A percentile compares a stretch with the other conserved stretches of the same genome.
Evolutionary conservation across 2,888 invertebrate genomes (phyloP).

Genomic region (Parnassius orleans): DNA sequence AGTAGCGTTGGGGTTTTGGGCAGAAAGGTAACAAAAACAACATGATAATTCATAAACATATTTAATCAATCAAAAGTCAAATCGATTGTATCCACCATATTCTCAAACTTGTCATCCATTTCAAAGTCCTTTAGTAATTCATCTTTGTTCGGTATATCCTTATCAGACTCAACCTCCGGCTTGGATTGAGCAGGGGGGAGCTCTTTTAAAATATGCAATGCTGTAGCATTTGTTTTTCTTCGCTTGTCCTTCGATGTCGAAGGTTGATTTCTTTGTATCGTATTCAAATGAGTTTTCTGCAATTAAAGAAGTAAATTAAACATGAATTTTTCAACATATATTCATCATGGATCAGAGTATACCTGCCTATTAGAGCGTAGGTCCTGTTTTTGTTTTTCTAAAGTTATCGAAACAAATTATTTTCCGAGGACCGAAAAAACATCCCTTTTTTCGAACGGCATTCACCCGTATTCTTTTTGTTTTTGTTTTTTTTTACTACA

Average conservation of each 20-base stretch:
- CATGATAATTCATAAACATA: background rate
- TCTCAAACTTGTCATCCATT: conserved; percentile 27
- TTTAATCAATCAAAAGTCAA: conserved; percentile 53
- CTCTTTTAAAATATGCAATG: conserved; percentile 29
- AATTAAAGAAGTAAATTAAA: background rate
- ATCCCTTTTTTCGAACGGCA: too few relatives aligned
- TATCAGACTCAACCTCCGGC: conserved; percentile 21
- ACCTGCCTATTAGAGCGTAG: too few relatives aligned
- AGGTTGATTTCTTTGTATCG: conserved; percentile 34
- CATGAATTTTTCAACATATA: too few relatives aligned
- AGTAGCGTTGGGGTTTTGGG: too few relatives aligned
- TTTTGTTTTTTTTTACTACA: too few relatives aligned
- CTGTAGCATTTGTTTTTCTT: conserved; percentile 42
- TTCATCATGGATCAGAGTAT: too few relatives aligned
- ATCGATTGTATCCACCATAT: conserved; percentile 48
- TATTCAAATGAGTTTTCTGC: conserved; percentile 27
- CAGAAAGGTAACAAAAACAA: conserved; percentile 2
- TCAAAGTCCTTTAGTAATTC: conserved; percentile 14
- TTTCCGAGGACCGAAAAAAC: too few relatives aligned
- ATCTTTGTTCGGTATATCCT: conserved; percentile 23
- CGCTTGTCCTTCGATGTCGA: conserved; percentile 49
- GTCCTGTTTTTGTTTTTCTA: too few relatives aligned
- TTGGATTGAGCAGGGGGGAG: conserved; percentile 26
- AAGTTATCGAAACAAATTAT: too few relatives aligned
- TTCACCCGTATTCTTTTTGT: too few relatives aligned